Conservation (phyloP, 1,140 invertebrate species). For the Drosophila virilis region DNA sequence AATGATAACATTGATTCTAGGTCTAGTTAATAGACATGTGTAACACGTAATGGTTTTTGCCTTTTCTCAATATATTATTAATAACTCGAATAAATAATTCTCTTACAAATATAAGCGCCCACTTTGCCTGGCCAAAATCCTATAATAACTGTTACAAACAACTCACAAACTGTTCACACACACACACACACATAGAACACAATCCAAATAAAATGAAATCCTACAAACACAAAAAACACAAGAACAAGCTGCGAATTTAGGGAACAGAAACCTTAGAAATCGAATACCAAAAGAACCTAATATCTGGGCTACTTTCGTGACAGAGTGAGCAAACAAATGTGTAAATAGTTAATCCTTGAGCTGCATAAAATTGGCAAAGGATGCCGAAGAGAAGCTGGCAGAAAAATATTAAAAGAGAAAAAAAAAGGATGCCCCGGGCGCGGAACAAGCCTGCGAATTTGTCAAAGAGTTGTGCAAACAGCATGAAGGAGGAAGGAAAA, state of each 20-base stretch:
- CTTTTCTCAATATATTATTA: slow-evolving; percentile 8
- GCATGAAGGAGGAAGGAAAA: slow-evolving; percentile 18
- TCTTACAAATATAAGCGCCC: slow-evolving; percentile 1
- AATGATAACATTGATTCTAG: too few relatives aligned
- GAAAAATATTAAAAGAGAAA: neutral
- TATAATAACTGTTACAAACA: slow-evolving; percentile 48
- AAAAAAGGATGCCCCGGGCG: slow-evolving; percentile 9
- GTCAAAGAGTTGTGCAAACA: slow-evolving; percentile 78
- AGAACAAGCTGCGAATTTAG: slow-evolving; percentile 29
- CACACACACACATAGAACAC: slow-evolving; percentile 4
- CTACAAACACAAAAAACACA: slow-evolving; percentile 17
- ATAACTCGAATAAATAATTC: slow-evolving; percentile 14
- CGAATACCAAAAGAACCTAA: slow-evolving; percentile 3
- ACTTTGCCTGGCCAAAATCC: slow-evolving; percentile 37
- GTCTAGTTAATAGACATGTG: neutral
- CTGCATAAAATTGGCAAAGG: slow-evolving; percentile 69
- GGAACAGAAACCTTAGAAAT: slow-evolving; percentile 1
- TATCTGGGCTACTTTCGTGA: slow-evolving; percentile 63
- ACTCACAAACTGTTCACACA: slow-evolving; percentile 31
- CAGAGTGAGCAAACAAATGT: slow-evolving; percentile 29
- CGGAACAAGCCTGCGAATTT: slow-evolving; percentile 76
- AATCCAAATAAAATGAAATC: slow-evolving; percentile 44
- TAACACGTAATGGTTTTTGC: slow-evolving; percentile 2
- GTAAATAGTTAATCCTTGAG: slow-evolving; percentile 75
- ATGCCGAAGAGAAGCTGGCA: slow-evolving; percentile 28